Evolutionary conservation across 2,888 invertebrate species (phyloP).

Genomic region (Cantharis rustica): DNA sequence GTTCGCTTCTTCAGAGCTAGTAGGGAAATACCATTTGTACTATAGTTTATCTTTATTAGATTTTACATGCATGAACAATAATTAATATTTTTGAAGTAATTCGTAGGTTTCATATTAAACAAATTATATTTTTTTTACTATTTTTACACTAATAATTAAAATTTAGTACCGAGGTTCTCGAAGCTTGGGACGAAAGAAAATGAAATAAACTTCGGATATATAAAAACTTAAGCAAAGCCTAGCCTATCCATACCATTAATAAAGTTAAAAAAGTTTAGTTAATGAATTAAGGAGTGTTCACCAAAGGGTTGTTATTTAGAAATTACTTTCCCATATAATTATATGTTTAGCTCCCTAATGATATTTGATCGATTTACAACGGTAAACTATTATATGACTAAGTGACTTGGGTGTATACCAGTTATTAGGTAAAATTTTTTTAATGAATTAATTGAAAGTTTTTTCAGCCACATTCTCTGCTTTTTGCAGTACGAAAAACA

Average conservation of each 20-base stretch:
- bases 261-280: neutral
- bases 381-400: constrained; percentile 20
- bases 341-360: constrained; percentile 33
- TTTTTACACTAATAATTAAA: too few relatives aligned
- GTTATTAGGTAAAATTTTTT: constrained; percentile 20
- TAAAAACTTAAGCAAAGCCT: neutral
- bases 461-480: neutral
- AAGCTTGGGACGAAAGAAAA: neutral
- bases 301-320: constrained; percentile 34
- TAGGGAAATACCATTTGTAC: neutral
- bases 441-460: constrained; percentile 19
- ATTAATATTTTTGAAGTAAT: too few relatives aligned
- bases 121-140: too few relatives aligned
- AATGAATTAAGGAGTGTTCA: constrained; percentile 28
- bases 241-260: neutral
- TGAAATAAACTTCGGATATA: neutral
- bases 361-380: constrained; percentile 32
- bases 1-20: constrained; percentile 8
- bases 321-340: constrained; percentile 31
- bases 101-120: too few relatives aligned
- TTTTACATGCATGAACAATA: neutral
- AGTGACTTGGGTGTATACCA: constrained; percentile 26
- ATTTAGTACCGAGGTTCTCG: neutral
- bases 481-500: neutral
- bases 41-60: constrained; percentile 1